These are phyloP conservation scores for Halisarca cf. caerulea DNA, from an alignment of 37 sponge, comb jelly and placozoan genomes.

Conservation along the genomic window DNA sequence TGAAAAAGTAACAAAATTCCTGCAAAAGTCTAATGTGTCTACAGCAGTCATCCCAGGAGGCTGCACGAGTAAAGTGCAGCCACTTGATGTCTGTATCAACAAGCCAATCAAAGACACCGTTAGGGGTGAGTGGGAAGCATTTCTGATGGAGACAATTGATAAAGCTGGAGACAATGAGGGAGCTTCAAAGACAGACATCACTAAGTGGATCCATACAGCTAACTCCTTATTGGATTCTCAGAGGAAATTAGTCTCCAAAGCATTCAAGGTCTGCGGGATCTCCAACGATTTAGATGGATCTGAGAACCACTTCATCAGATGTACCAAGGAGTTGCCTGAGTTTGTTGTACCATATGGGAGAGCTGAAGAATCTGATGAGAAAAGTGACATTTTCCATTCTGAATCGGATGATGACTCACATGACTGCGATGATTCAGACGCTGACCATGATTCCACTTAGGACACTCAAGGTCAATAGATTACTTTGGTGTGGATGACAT, in stretches of 20 bases:
- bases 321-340: neutral
- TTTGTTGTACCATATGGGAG: conserved; percentile 11
- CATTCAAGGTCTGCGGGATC: neutral
- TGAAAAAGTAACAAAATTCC: conserved; percentile 2
- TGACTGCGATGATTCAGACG: no score
- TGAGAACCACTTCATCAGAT: neutral
- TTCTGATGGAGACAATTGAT: neutral
- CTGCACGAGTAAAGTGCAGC: conserved; percentile 44
- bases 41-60: conserved; percentile 43
- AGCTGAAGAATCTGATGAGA: neutral
- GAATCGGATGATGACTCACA: no score
- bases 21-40: neutral
- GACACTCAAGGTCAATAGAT: no score
- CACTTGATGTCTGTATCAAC: conserved; percentile 39
- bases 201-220: no score
- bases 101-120: conserved; percentile 36
- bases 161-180: neutral
- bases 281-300: conserved; percentile 10
- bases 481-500: no score
- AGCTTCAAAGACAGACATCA: conserved; percentile 1
- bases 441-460: neutral
- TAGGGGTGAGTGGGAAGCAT: neutral
- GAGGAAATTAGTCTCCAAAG: no score
- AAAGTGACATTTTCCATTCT: no score
- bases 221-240: no score